phyloP scores from a whole-genome alignment of 2,113 vertebrate species.

The Cricetomys ansorgei region DNA sequence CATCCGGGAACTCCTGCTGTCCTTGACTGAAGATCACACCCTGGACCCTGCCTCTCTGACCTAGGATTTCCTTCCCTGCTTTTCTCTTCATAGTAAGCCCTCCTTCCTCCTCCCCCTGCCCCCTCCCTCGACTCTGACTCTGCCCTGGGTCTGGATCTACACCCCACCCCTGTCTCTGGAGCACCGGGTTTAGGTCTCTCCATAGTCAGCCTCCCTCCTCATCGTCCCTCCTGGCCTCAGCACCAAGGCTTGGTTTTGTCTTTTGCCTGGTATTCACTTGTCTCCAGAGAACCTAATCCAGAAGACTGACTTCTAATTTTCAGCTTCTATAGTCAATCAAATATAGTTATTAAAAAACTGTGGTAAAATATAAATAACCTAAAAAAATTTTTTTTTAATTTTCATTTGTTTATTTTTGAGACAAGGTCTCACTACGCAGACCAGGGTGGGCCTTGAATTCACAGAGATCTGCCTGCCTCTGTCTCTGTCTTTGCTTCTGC shows the following conservation, averaged over 20 bases:
- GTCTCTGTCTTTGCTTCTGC: no score
- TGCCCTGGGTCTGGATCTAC: not conserved
- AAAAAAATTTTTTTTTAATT: not conserved
- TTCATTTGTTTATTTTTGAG: not conserved
- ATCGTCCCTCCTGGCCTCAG: not conserved
- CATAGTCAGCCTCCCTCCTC: not conserved
- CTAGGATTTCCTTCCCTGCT: not conserved
- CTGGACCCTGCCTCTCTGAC: not conserved
- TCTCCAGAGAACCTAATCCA: no score
- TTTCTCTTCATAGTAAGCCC: not conserved
- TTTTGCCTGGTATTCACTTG: not conserved
- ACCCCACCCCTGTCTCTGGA: not conserved
- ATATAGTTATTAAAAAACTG: not conserved
- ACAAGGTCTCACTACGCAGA: not conserved
- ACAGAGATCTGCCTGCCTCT: not conserved
- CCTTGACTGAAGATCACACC: not conserved
- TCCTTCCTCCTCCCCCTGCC: not conserved
- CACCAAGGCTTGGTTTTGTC: not conserved
- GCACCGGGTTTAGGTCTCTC: not conserved
- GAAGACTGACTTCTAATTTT: not conserved
- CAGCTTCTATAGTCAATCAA: not conserved
- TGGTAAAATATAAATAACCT: not conserved
- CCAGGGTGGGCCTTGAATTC: not conserved
- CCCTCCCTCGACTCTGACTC: not conserved
- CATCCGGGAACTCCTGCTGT: not conserved